Conservation (phyloP, 2,888 invertebrate genomes). For the Ormyrus labotus region DNA sequence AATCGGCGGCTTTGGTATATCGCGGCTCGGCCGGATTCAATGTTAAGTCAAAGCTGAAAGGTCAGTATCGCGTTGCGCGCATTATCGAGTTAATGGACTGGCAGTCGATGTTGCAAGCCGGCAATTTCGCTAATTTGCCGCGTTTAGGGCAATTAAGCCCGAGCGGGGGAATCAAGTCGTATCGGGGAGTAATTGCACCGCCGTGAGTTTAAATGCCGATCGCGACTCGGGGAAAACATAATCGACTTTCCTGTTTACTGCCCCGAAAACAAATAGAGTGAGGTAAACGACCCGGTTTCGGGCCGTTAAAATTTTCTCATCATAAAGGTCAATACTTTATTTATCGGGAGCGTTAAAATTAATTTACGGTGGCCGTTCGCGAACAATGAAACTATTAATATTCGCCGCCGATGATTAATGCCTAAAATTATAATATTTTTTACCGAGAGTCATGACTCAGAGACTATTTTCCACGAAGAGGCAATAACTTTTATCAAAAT, state of each 20-base stretch:
- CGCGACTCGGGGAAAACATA: neutral
- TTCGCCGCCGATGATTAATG: too few relatives aligned
- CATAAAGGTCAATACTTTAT: too few relatives aligned
- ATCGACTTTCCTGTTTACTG: constrained; percentile 9
- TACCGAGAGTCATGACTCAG: too few relatives aligned
- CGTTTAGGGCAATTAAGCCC: constrained; percentile 34
- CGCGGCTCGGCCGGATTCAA: neutral
- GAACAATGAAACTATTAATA: too few relatives aligned
- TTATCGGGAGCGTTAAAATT: too few relatives aligned
- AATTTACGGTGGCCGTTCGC: too few relatives aligned
- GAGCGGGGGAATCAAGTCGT: constrained; percentile 16
- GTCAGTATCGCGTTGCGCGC: constrained; percentile 16
- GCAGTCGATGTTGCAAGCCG: neutral
- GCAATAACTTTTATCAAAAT: too few relatives aligned
- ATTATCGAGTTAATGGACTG: neutral
- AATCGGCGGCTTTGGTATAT: neutral
- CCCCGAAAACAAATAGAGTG: constrained; percentile 12
- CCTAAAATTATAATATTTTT: too few relatives aligned
- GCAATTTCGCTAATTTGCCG: constrained; percentile 41
- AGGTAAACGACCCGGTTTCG: neutral
- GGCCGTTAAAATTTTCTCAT: too few relatives aligned
- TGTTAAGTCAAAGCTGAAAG: neutral
- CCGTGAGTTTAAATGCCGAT: neutral
- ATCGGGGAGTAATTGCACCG: constrained; percentile 20
- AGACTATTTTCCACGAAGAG: too few relatives aligned